A percentile compares a stretch with the other conserved stretches of the same genome.
Conservation (phyloP, 2,113 vertebrate genomes). For the Paradoxurus hermaphroditus region DNA sequence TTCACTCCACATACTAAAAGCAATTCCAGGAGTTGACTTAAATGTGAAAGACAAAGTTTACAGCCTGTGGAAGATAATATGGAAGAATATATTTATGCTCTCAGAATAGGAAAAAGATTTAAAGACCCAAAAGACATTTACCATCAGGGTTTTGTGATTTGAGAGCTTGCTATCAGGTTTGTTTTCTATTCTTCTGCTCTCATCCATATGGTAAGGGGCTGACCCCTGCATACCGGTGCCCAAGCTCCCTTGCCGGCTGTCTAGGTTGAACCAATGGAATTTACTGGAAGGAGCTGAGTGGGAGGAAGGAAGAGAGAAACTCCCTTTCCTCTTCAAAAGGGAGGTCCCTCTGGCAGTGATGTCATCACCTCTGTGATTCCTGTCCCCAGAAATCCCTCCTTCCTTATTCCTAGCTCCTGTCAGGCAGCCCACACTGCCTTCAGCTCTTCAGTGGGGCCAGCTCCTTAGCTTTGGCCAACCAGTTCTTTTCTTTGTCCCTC, state of each 20-base stretch:
- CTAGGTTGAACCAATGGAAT: background rate
- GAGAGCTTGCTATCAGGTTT: background rate
- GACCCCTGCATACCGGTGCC: background rate
- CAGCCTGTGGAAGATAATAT: background rate
- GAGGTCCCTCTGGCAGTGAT: background rate
- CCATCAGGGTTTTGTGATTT: background rate
- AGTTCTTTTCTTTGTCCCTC: background rate
- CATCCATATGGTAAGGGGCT: background rate
- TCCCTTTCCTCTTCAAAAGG: fast-evolving
- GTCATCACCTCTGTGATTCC: background rate
- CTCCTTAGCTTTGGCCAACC: background rate
- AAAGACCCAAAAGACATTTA: background rate
- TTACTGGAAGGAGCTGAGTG: background rate
- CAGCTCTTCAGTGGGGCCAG: background rate
- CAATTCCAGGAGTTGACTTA: background rate
- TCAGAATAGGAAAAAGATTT: background rate
- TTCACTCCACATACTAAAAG: background rate
- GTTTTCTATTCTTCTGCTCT: background rate
- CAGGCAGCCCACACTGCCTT: background rate
- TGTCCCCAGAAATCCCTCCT: background rate
- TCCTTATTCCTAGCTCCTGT: too few relatives aligned
- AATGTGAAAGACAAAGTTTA: background rate
- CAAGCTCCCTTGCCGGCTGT: background rate
- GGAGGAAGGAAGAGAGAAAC: background rate
- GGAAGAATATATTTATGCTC: background rate